phyloP scores from a whole-genome alignment of 2,797 vertebrate genomes.

The Lagocephalus sceleratus region DNA sequence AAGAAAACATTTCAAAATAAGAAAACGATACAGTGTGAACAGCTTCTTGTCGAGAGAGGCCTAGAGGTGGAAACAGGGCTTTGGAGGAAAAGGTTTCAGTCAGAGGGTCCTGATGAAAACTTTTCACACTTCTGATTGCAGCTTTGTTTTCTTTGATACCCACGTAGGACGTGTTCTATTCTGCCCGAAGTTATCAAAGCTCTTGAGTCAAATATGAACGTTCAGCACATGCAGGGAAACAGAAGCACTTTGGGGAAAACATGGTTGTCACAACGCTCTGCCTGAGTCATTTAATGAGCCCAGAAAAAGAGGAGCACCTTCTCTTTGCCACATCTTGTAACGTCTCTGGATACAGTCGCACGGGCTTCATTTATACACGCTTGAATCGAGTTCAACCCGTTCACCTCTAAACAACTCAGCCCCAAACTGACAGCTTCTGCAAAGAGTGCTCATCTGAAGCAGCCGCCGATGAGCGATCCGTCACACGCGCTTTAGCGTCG shows the following conservation, averaged over 20 bases:
- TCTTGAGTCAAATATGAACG: slow-evolving; percentile 2
- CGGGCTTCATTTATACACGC: slow-evolving; percentile 36
- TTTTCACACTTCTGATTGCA: too few relatives aligned
- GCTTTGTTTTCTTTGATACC: too few relatives aligned
- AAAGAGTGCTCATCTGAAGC: slow-evolving; percentile 28
- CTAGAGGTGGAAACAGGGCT: not conserved
- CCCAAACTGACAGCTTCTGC: slow-evolving; percentile 27
- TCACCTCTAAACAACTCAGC: slow-evolving; percentile 37
- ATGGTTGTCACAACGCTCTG: slow-evolving; percentile 12
- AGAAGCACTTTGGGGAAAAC: slow-evolving; percentile 7
- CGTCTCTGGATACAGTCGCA: slow-evolving; percentile 21
- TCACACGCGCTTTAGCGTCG: slow-evolving; percentile 27
- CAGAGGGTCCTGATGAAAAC: too few relatives aligned
- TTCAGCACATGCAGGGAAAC: slow-evolving; percentile 3
- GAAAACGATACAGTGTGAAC: not conserved
- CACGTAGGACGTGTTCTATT: not conserved
- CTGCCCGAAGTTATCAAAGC: slow-evolving; percentile 1
- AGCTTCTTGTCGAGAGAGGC: not conserved
- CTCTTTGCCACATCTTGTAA: slow-evolving; percentile 2
- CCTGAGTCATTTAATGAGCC: slow-evolving; percentile 22
- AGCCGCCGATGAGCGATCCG: slow-evolving; percentile 13
- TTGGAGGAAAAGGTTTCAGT: too few relatives aligned
- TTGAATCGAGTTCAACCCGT: slow-evolving; percentile 32
- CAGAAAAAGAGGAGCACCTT: slow-evolving; percentile 16
- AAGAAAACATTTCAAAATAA: slow-evolving; percentile 17